Base-by-base conservation (phyloP, 1,140 invertebrate genomes). In the Nasonia vitripennis region DNA sequence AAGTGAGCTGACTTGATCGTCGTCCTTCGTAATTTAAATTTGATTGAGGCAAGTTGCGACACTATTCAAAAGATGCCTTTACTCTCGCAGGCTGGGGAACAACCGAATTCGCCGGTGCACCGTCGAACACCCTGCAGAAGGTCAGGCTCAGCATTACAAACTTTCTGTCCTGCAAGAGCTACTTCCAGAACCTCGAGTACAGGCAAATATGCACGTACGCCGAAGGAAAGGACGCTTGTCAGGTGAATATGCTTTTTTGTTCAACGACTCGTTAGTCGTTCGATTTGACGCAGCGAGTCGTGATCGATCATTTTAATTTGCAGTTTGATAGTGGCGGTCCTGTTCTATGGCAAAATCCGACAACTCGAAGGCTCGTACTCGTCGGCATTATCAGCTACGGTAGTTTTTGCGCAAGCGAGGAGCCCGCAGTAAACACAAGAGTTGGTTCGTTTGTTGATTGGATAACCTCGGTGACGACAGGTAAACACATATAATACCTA, bases 281-380 rank as follows among this genome's bases (percentile, higher is more conserved):
- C 27, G 27, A 27, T 27, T 27, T 48, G 12, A 48, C 12, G 45
- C 45, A 37, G 34, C 5, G 5, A 37, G 45, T 51, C 48, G 84
- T 20, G 86, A 70, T 2, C 85, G 89, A 34, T 23, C 45, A 48
- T 84, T 73, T 34, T 55, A 80, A 87, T 82, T 87, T 89, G 17
- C 89, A 96, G 95, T 93, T 94, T 81, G 96, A 97, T 89, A 96
- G 95, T 45, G 96, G 96, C 23, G 96, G 96, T 9, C 96, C 96
- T 0, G 86, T 96, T 6, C 89, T 96, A 11, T 96, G 94, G 92
- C 90, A 93, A 62, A 94, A 95, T 87, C 89, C 92, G 0, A 84
- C 87, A 0, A 94, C 89, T 0, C 91, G 91, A 11, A 88, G 92
- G 14, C 86, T 94, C 0, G 92, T 94, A 84, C 86, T 92, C 14